Base-by-base conservation (phyloP, 1,140 invertebrate genomes). In the Microplitis demolitor region DNA sequence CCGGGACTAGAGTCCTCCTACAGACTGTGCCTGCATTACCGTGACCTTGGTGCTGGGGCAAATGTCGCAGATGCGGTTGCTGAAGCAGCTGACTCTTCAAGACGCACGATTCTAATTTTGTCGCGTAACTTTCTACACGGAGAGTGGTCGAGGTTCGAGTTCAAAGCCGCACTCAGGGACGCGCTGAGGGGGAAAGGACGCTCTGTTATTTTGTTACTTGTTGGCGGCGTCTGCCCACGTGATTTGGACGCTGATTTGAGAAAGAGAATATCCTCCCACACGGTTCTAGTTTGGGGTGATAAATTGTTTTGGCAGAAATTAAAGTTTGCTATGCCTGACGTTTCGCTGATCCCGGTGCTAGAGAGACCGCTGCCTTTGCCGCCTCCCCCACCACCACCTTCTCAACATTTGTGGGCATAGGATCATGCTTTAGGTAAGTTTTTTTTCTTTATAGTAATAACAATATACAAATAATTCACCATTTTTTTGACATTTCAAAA, bases 251-350 rank as follows among this genome's bases (percentile, higher is more conserved):
- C 94, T 53, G 96, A 98, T 86, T 90, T 98, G 74, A 89, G 94
- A 74, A 90, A 96, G 77, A 96, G 96, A 88, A 89, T 98, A 73
- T 94, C 96, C 78, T 95, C 94, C 11, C 95, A 95, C 87, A 96
- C 95, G 83, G 94, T 92, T 87, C 92, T 97, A 78, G 93, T 95
- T 81, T 97, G 95, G 94, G 95, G 94, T 69, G 96, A 97, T 87
- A 93, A 95, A 82, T 91, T 94, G 79, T 98, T 98, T 87, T 98
- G 96, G 96, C 92, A 97, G 80, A 97, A 97, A 87, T 88, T 98
- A 63, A 91, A 94, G 78, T 96, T 95, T 80, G 94, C 95, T 24
- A 92, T 98, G 91, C 96, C 96, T 50, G 93, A 95, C 79, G 90
- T 92, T 3, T 81, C 81, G 45, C 81, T 84, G 4, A 80, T 84